Conservation (phyloP, 2,888 invertebrate species). For the Dryadula phaetusa region DNA sequence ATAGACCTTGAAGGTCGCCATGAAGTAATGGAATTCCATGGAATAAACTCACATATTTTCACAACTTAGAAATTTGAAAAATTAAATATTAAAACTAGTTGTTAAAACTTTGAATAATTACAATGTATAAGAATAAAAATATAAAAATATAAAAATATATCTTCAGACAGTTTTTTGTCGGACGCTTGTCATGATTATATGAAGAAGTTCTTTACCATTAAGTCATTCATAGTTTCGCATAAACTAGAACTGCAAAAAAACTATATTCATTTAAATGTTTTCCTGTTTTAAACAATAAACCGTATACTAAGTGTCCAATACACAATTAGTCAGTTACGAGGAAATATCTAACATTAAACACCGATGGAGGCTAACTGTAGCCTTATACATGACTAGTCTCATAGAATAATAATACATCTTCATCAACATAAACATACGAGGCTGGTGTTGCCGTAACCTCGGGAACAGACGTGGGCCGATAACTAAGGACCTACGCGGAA, state of each 20-base stretch:
- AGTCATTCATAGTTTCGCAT: neutral
- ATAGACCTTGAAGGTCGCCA: conserved; percentile 73
- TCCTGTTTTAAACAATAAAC: conserved; percentile 6
- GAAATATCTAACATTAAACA: conserved; percentile 42
- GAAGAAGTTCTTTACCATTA: neutral
- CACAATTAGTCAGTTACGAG: conserved; percentile 38
- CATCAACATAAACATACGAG: conserved; percentile 57
- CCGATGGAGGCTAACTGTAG: conserved; percentile 41
- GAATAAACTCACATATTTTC: neutral
- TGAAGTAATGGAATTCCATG: conserved; percentile 32
- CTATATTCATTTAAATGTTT: neutral
- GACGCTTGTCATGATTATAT: neutral
- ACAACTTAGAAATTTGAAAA: neutral
- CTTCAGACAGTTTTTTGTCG: neutral
- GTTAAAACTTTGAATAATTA: too few species aligned
- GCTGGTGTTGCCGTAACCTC: conserved; percentile 63
- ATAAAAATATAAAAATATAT: neutral
- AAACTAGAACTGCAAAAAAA: neutral
- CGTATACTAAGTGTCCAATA: conserved; percentile 10
- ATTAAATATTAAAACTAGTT: neutral
- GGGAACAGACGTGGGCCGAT: conserved; percentile 72
- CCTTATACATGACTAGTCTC: conserved; percentile 55
- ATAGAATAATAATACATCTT: conserved; percentile 72
- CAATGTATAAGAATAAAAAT: too few species aligned
- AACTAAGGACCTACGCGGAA: conserved; percentile 78